Conservation (phyloP, 1,140 invertebrate species). For the Listronotus bonariensis region DNA sequence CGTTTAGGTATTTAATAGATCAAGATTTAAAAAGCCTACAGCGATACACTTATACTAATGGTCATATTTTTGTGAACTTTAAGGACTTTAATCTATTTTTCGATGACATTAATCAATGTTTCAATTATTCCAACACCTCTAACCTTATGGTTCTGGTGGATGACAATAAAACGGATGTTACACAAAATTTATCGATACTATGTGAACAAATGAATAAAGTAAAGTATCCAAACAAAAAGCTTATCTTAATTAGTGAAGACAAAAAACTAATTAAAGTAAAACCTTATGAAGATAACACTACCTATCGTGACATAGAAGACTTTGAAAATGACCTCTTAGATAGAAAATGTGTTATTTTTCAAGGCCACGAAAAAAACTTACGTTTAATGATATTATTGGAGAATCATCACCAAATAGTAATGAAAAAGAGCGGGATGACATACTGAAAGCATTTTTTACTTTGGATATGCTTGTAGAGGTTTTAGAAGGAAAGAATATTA, state of each 20-base stretch:
- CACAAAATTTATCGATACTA: neutral
- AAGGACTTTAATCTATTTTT: too few species aligned
- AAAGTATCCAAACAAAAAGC: neutral
- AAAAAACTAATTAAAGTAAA: too few species aligned
- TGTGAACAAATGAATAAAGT: neutral
- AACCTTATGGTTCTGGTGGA: neutral
- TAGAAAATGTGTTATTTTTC: neutral
- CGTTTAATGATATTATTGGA: neutral
- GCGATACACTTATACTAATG: too few species aligned
- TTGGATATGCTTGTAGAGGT: too few species aligned
- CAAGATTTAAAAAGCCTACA: too few species aligned
- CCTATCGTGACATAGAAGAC: neutral
- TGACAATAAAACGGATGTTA: neutral
- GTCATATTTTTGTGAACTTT: too few species aligned
- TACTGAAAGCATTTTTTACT: too few species aligned
- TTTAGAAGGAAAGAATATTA: too few species aligned
- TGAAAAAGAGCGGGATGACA: too few species aligned
- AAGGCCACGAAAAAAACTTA: neutral
- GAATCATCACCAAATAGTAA: neutral
- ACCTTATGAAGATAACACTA: neutral
- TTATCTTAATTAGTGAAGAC: slow-evolving; percentile 1
- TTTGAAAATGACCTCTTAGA: neutral
- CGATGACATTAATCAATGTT: neutral
- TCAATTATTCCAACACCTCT: neutral
- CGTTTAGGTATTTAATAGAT: too few species aligned